Evolutionary conservation across 2,797 vertebrate genomes (phyloP), one percentile per base, ranked within the genome.

Genomic region (Melanotaenia pygmaea): DNA sequence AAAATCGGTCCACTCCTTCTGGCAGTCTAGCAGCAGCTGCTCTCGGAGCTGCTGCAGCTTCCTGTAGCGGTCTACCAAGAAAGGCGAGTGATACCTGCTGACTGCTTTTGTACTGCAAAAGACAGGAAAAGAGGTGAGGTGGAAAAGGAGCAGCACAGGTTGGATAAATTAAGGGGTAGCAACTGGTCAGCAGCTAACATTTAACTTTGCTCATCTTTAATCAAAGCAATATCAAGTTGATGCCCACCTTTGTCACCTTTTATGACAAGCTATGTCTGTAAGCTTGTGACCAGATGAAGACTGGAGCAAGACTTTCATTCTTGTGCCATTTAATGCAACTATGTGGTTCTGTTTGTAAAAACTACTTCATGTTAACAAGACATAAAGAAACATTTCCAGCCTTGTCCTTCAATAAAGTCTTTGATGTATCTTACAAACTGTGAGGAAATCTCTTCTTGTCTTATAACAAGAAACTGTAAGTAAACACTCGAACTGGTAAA

Each of bases 11-110:
- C 98, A 99, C 82, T 96, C 97, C 20, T 89, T 86, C 60, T 72
- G 90, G 86, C 97, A 97, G 94, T 96, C 97, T 64, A 97, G 94
- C 88, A 93, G 93, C 66, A 98, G 96, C 92, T 98, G 96, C 89
- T 99, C 98, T 51, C 95, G 94, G 72, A 99, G 96, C 88, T 93
- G 97, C 91, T 93, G 95, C 89, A 99, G 95, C 76, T 81, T 91
- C 77, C 91, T 90, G 90, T 95, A 95, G 89, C 92, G 92, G 83
- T 97, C 95, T 26, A 93, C 95, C 78, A 99, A 81, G 81, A 97
- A 96, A 24, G 96, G 96, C 77, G 97, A 93, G 87, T 98, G 97
- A 93, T 96, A 99, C 86, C 98, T 96, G 88, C 96, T 93, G 80
- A 99, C 95, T 34, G 94, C 85, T 86, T 97, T 99, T 77, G 97